phyloP scores from a whole-genome alignment of 2,113 vertebrate genomes.

The Calyptomena viridis region DNA sequence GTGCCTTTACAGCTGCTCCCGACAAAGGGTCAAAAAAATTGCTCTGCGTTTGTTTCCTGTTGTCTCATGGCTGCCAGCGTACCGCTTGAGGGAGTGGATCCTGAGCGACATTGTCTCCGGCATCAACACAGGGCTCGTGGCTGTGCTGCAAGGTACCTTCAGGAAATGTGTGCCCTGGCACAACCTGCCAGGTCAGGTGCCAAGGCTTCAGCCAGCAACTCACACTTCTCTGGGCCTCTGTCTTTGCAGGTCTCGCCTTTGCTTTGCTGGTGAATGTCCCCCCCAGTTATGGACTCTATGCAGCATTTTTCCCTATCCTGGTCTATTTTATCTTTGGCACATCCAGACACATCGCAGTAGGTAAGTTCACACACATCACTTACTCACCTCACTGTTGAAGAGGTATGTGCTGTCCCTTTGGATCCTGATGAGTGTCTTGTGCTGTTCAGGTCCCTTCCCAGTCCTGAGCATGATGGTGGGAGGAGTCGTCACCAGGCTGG shows the following conservation, averaged over 20 bases:
- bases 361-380: conserved; percentile 72
- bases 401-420: background rate
- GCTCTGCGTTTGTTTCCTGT: conserved; percentile 83
- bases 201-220: background rate
- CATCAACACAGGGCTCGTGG: conserved; percentile 92
- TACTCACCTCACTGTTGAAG: background rate
- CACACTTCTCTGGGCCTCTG: background rate
- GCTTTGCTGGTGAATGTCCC: conserved; percentile 87
- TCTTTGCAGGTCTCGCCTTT: conserved; percentile 86
- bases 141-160: conserved; percentile 89
- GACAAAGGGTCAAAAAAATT: conserved; percentile 78
- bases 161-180: background rate
- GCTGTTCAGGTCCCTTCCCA: conserved; percentile 84
- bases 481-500: conserved; percentile 74
- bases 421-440: background rate
- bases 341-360: conserved; percentile 92
- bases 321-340: conserved; percentile 93
- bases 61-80: conserved; percentile 84
- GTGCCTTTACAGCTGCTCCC: conserved; percentile 81
- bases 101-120: conserved; percentile 89
- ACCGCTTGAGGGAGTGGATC: conserved; percentile 87
- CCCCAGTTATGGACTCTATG: conserved; percentile 87
- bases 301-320: conserved; percentile 89
- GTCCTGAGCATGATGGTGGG: conserved; percentile 93
- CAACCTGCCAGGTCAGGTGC: background rate